Percentiles rank a stretch among this genome's conserved stretches.
These are phyloP conservation scores for Parotia lawesii DNA, from an alignment of 2,113 vertebrate species.

Conservation along the genomic window DNA sequence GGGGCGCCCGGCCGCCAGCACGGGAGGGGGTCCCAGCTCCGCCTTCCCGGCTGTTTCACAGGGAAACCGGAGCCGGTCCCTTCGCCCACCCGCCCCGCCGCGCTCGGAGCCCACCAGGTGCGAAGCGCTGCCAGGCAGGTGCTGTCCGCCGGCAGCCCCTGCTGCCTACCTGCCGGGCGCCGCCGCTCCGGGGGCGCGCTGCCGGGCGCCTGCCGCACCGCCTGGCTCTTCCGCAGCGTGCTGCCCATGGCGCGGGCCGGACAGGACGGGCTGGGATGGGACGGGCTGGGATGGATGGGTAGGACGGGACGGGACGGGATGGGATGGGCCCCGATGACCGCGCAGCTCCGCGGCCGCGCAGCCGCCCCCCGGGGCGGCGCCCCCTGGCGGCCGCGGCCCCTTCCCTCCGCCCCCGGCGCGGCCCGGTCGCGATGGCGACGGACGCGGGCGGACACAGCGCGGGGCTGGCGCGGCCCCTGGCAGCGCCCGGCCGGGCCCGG, in stretches of 20 bases:
- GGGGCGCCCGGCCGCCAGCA: too few relatives aligned
- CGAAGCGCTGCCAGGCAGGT: background rate
- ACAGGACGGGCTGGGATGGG: rapidly evolving
- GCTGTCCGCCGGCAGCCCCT: background rate
- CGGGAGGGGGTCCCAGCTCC: background rate
- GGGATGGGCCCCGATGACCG: background rate
- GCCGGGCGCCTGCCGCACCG: background rate
- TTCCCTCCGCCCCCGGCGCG: background rate
- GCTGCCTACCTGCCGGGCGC: background rate
- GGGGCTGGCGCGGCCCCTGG: background rate
- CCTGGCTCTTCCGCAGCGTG: background rate
- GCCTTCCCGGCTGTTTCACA: background rate
- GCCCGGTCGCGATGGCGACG: background rate
- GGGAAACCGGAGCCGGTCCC: background rate
- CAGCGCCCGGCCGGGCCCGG: background rate
- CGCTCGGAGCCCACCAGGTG: background rate
- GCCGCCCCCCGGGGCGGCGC: background rate
- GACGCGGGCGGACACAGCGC: background rate
- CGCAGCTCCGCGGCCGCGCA: too few relatives aligned
- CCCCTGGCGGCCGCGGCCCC: background rate
- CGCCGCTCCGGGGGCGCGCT: background rate
- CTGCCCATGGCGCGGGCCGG: constrained; percentile 5
- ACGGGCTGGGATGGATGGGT: background rate
- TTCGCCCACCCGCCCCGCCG: background rate
- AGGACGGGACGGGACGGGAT: background rate